Conservation (phyloP, 1,140 invertebrate genomes). For the Drosophila mauritiana region DNA sequence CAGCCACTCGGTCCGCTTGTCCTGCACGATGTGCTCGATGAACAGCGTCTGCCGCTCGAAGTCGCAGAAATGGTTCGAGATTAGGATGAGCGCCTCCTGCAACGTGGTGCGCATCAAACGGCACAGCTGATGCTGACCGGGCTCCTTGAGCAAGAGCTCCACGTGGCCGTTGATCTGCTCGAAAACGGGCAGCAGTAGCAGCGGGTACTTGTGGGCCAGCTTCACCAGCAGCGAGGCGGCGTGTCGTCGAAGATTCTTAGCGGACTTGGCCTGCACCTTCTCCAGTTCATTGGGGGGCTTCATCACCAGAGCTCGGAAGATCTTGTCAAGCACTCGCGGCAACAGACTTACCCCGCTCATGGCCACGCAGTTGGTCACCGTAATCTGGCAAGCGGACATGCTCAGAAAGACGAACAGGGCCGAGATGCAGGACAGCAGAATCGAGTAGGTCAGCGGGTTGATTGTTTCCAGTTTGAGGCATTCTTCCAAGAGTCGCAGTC, state of each 20-base stretch:
- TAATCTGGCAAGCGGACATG: slow-evolving; percentile 92
- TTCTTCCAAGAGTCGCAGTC: slow-evolving; percentile 90
- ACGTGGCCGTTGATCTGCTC: slow-evolving; percentile 92
- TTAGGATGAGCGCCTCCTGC: slow-evolving; percentile 91
- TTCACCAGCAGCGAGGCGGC: slow-evolving; percentile 95
- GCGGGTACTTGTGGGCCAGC: slow-evolving; percentile 93
- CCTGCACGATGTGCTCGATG: slow-evolving; percentile 91
- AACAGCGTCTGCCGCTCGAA: slow-evolving; percentile 93
- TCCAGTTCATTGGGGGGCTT: slow-evolving; percentile 87
- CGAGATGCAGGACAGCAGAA: slow-evolving; percentile 94
- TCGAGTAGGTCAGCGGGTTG: slow-evolving; percentile 91
- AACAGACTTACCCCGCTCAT: slow-evolving; percentile 90
- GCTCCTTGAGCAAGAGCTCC: slow-evolving; percentile 87
- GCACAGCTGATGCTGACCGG: slow-evolving; percentile 87
- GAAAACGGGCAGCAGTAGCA: slow-evolving; percentile 93
- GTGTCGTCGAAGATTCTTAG: slow-evolving; percentile 94
- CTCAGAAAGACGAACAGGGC: slow-evolving; percentile 95
- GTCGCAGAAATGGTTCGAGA: slow-evolving; percentile 95
- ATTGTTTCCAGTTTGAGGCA: slow-evolving; percentile 91
- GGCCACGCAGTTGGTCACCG: slow-evolving; percentile 87
- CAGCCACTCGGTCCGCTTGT: slow-evolving; percentile 88
- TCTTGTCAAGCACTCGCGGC: slow-evolving; percentile 93
- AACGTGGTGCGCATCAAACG: slow-evolving; percentile 93
- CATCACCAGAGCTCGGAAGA: slow-evolving; percentile 92
- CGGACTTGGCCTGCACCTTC: slow-evolving; percentile 84